These are phyloP conservation scores for Melangyna quadrimaculata DNA, from an alignment of 2,888 invertebrate species.

Conservation along the genomic window DNA sequence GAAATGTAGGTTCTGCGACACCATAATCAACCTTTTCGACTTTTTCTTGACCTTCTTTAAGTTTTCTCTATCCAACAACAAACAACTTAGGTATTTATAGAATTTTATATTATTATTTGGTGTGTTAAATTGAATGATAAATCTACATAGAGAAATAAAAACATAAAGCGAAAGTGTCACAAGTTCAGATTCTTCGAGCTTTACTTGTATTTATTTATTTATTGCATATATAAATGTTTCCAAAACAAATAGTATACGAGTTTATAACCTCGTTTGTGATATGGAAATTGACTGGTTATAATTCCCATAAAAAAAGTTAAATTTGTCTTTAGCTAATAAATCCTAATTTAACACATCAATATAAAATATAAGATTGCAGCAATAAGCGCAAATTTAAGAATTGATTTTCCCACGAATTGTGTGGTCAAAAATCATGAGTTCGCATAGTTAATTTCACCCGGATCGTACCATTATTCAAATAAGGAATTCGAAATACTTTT, in stretches of 20 bases:
- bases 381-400: neutral
- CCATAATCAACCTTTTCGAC: slow-evolving; percentile 7
- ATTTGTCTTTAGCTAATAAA: neutral
- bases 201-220: neutral
- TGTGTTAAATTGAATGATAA: neutral
- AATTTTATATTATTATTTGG: neutral
- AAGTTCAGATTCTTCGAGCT: neutral
- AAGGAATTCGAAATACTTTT: neutral
- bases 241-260: neutral
- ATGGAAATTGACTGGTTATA: neutral
- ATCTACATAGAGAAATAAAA: neutral
- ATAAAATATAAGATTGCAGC: too few species aligned
- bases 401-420: neutral
- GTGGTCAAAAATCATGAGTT: neutral
- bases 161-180: neutral
- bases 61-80: neutral
- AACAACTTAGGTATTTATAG: slow-evolving; percentile 1
- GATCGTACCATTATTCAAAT: neutral
- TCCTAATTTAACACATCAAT: neutral
- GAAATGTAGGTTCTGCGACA: slow-evolving; percentile 4
- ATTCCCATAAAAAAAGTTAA: neutral
- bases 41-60: slow-evolving; percentile 26
- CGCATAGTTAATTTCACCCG: neutral
- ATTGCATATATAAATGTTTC: neutral
- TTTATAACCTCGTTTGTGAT: neutral